Base-by-base conservation (phyloP, 2,797 vertebrate species). In the Acomys russatus region DNA sequence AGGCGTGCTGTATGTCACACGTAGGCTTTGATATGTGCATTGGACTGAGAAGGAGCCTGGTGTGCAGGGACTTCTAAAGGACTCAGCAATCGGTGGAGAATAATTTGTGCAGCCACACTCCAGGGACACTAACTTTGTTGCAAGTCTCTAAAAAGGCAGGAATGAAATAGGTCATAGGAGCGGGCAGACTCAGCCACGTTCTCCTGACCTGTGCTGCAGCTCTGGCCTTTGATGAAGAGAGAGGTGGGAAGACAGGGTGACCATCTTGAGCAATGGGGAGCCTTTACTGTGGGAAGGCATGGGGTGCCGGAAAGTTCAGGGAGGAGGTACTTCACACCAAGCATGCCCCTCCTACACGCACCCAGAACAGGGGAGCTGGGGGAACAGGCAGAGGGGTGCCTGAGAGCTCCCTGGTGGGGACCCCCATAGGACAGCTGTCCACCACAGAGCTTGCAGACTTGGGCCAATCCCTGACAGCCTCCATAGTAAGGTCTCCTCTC, bases 151-250 rank as follows among this genome's bases (percentile, higher is more conserved):
- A 96, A 95, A 44, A 93, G 28, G 89, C 74, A 1, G 2, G 14
- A 59, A 56, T 54, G 95, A 95, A 78, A 89, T 6, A 74, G 91
- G 96, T 84, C 93, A 73, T 25, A 22, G 90, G 86, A 78, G 54
- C 33, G 18, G 80, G 80, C 35, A 0, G 82, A 30, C 9, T 22
- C 0, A 3, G 66, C 64, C 9, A 9, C 28, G 6, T 3, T 7
- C 63, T n/a, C 88, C 82, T 82, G 94, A 90, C 73, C 68, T 0
- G 6, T 10, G 3, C 15, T 0, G 30, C 28, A 1, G 10, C 10
- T 87, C 94, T 28, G 80, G 76, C 86, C 64, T 71, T 51, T 91
- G 93, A 78, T 8, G 92, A 92, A 73, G 92, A 95, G 82, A 90
- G 80, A 70, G 61, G 23, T 11, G n/a, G 54, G 61, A 61, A 38